Conservation (phyloP, 2,113 vertebrate species). For the Scatophagus argus region DNA sequence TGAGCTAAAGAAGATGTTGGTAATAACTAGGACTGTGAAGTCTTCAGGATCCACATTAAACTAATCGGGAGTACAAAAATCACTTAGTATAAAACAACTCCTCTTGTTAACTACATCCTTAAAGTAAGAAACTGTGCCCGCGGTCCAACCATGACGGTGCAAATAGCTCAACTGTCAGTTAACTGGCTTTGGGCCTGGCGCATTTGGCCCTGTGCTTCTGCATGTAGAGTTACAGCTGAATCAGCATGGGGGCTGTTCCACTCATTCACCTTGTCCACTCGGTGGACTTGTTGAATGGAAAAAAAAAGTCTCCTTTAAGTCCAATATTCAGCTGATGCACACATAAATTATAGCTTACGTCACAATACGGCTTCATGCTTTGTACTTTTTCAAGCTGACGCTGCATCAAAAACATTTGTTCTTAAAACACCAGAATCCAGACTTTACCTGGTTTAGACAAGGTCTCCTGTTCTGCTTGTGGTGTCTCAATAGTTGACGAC, state of each 20-base stretch:
- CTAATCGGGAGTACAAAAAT: background rate
- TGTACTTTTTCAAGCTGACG: background rate
- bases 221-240: conserved; percentile 41
- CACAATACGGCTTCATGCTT: background rate
- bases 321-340: conserved; percentile 2
- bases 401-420: background rate
- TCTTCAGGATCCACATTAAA: background rate
- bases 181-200: conserved; percentile 40
- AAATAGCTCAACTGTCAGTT: conserved; percentile 22
- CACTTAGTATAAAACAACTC: background rate
- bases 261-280: background rate
- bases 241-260: conserved; percentile 38
- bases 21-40: background rate
- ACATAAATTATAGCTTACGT: background rate
- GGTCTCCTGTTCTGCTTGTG: conserved; percentile 81
- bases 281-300: background rate
- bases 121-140: background rate
- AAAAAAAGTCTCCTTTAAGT: background rate
- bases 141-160: background rate
- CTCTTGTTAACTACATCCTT: no score
- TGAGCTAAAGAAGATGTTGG: background rate
- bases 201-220: conserved; percentile 8
- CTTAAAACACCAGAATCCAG: background rate
- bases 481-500: conserved; percentile 81
- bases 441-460: conserved; percentile 87